Evolutionary conservation across 2,888 invertebrate genomes (phyloP), one percentile per base, ranked within the genome.

Genomic region (Drosophila borealis): DNA sequence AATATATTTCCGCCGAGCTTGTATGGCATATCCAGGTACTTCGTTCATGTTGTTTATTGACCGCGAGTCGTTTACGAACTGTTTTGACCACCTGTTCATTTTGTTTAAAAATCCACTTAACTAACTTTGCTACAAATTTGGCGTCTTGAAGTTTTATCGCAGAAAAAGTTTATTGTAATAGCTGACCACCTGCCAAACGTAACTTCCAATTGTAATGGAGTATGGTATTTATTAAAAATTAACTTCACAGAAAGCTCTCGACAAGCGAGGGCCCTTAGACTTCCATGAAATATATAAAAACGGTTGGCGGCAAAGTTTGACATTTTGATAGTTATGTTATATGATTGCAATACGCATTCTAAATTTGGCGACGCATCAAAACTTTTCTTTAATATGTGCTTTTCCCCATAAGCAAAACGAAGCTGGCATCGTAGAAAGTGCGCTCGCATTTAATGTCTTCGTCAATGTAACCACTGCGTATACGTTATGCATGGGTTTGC

Each of bases 11-110:
- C 68, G 48, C 2, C 44, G 59, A 14, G 2, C 42, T 45, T 25
- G 19, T 3, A 5, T 11, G 10, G 21, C 50, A 29, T 44, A 5
- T 37, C 13, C 29, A n/a, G 14, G 8, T 14, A 50, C 37, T 8
- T 49, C n/a, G 33, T 33, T 37, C 65, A 54, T 59, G 29, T 11
- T 55, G 50, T 19, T 46, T 9, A 51, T 42, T 6, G 34, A 8
- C 3, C 33, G 48, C 29, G 11, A 11, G 42, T 48, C 21, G 41
- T 33, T 3, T 13, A 19, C n/a, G 2, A 25, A 73, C 42, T 62
- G 42, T 2, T 9, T 11, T 33, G 25, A 19, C 37, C 36, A 63
- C 9, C 17, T 63, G 55, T 8, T 33, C 19, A 33, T 37, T 49
- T 42, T 53, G 14, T 37, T 37, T 56, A 17, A 25, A 36, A 34